A percentile compares a stretch with the other conserved stretches of the same genome.
These are phyloP conservation scores for Paradoxurus hermaphroditus DNA, from an alignment of 2,113 vertebrate genomes.

Conservation along the genomic window DNA sequence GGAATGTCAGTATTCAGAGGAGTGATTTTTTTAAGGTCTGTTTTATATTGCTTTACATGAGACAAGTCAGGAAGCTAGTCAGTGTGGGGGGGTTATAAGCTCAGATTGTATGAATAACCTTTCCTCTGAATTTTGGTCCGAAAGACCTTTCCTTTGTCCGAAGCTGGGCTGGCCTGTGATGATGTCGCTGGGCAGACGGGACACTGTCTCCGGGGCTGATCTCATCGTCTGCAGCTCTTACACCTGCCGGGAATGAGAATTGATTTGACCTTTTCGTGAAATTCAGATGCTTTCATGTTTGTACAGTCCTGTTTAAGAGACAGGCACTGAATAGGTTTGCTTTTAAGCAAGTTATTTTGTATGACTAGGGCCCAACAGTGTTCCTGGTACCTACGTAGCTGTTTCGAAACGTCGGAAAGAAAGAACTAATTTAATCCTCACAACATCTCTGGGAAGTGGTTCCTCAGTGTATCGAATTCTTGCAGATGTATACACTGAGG, in stretches of 20 bases:
- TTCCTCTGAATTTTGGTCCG: background rate
- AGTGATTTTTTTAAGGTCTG: background rate
- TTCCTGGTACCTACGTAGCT: background rate
- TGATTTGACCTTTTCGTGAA: background rate
- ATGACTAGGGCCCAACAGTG: background rate
- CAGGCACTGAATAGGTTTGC: background rate
- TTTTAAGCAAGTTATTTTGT: background rate
- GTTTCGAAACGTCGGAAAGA: background rate
- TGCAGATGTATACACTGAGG: background rate
- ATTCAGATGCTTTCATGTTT: background rate
- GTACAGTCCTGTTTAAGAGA: background rate
- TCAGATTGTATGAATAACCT: background rate
- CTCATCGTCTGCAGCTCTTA: background rate
- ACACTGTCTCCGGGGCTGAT: background rate
- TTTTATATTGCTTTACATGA: background rate
- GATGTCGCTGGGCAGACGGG: rapidly evolving
- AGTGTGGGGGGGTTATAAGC: background rate
- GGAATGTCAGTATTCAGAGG: background rate
- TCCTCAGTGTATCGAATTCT: background rate
- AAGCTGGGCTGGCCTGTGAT: background rate
- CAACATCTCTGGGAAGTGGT: background rate
- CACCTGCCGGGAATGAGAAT: background rate
- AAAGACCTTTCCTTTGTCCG: background rate
- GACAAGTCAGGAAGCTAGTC: background rate
- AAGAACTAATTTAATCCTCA: background rate